Evolutionary conservation across 2,113 vertebrate species (phyloP).

Genomic region (Grantiella picta): DNA sequence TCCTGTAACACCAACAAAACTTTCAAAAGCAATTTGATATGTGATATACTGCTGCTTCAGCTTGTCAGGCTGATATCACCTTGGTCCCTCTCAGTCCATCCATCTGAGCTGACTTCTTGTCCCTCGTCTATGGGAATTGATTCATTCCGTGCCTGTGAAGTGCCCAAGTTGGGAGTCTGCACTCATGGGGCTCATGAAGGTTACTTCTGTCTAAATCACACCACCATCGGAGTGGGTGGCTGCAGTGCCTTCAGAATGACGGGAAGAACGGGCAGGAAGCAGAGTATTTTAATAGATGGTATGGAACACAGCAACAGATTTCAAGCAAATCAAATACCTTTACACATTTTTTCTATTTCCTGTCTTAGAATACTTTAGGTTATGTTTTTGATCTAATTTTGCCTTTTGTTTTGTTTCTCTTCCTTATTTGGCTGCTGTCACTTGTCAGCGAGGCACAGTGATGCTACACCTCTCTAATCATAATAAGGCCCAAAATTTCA

Average conservation of each 20-base stretch:
- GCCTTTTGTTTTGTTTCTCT: slow-evolving; percentile 5
- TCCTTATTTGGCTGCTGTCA: not conserved
- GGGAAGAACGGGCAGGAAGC: not conserved
- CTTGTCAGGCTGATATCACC: not conserved
- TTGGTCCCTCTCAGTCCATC: not conserved
- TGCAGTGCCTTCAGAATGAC: not conserved
- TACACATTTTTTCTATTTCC: not conserved
- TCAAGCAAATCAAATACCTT: not conserved
- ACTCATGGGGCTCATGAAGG: not conserved
- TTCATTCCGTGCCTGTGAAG: not conserved
- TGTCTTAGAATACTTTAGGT: not conserved
- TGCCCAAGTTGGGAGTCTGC: fast-evolving
- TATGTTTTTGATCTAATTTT: not conserved
- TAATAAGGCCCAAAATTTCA: not conserved
- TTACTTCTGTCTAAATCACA: not conserved
- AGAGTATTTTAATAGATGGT: not conserved
- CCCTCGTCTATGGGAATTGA: not conserved
- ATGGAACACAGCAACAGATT: not conserved
- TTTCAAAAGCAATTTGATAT: not conserved
- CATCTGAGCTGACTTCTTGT: not conserved
- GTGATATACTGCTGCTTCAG: not conserved
- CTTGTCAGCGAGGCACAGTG: not conserved
- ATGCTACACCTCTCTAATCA: not conserved
- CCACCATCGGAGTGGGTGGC: fast-evolving
- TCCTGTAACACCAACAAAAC: not conserved